Percentiles rank a stretch among this genome's conserved stretches.
Evolutionary conservation across 2,797 vertebrate species (phyloP).

Genomic region (Rallus crepitans): DNA sequence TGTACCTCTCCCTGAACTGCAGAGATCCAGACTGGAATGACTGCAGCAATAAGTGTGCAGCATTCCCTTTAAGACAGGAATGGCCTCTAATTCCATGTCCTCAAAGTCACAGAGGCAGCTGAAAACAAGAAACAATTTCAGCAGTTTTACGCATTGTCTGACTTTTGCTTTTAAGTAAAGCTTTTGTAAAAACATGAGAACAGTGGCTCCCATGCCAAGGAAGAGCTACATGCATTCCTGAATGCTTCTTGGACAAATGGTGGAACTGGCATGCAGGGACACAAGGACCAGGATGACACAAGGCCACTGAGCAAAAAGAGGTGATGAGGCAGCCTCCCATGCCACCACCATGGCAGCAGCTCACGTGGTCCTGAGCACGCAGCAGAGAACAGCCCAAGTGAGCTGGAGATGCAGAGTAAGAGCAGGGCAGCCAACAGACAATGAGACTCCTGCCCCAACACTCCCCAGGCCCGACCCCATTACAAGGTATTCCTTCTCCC

Average conservation of each 20-base stretch:
- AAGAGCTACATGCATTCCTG: not conserved
- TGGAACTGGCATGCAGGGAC: fast-evolving
- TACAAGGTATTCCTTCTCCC: not conserved
- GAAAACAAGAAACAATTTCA: not conserved
- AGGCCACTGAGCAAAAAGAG: not conserved
- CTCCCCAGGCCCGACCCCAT: too few species aligned
- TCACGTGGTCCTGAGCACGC: not conserved
- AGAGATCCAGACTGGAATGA: not conserved
- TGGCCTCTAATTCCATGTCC: not conserved
- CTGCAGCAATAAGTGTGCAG: not conserved
- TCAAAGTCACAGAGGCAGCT: not conserved
- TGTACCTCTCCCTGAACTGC: not conserved
- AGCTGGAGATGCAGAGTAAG: not conserved
- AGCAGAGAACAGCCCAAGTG: not conserved
- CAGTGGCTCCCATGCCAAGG: not conserved
- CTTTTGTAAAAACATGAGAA: not conserved
- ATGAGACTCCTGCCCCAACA: not conserved
- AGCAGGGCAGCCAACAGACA: not conserved
- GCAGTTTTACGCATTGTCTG: not conserved
- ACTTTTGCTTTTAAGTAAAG: not conserved
- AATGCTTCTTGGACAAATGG: not conserved
- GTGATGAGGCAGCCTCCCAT: not conserved
- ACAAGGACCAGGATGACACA: not conserved
- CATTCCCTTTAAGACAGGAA: not conserved
- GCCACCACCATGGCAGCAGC: not conserved